Conservation (phyloP, 2,888 invertebrate species). For the Criorhina ranunculi region DNA sequence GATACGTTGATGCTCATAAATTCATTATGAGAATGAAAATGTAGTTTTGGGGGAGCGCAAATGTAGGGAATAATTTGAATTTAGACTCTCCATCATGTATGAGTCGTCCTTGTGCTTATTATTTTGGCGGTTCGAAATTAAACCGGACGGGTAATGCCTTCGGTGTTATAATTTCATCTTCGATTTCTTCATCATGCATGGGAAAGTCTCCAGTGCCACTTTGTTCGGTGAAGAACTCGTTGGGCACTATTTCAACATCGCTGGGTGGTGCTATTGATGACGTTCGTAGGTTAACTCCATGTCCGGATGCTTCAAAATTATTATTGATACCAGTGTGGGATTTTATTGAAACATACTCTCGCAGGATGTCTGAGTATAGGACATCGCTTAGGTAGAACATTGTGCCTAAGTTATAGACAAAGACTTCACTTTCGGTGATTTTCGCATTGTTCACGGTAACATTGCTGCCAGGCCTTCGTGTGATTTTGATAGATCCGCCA, state of each 20-base stretch:
- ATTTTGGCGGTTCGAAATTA: slow-evolving; percentile 83
- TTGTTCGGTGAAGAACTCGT: slow-evolving; percentile 82
- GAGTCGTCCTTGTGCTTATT: slow-evolving; percentile 72
- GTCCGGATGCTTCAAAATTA: slow-evolving; percentile 77
- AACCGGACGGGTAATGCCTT: slow-evolving; percentile 84
- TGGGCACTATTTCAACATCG: slow-evolving; percentile 84
- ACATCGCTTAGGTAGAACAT: slow-evolving; percentile 88
- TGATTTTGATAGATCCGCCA: slow-evolving; percentile 86
- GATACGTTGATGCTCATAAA: slow-evolving; percentile 39
- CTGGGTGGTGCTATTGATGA: slow-evolving; percentile 79
- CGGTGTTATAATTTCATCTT: slow-evolving; percentile 84
- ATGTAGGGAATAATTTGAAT: slow-evolving; percentile 48
- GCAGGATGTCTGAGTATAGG: slow-evolving; percentile 85
- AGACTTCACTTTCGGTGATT: slow-evolving; percentile 87
- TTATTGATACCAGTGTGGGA: slow-evolving; percentile 78
- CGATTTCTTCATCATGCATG: slow-evolving; percentile 83
- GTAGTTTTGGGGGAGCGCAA: slow-evolving; percentile 22
- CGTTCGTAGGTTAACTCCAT: slow-evolving; percentile 65
- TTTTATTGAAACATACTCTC: slow-evolving; percentile 81
- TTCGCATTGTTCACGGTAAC: slow-evolving; percentile 86
- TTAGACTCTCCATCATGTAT: slow-evolving; percentile 17
- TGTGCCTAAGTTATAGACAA: slow-evolving; percentile 88
- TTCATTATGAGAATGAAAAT: slow-evolving; percentile 24
- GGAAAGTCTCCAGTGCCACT: slow-evolving; percentile 82
- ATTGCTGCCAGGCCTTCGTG: slow-evolving; percentile 84